These are phyloP conservation scores for Trematomus bernacchii DNA, from an alignment of 2,797 vertebrate species.

Conservation along the genomic window DNA sequence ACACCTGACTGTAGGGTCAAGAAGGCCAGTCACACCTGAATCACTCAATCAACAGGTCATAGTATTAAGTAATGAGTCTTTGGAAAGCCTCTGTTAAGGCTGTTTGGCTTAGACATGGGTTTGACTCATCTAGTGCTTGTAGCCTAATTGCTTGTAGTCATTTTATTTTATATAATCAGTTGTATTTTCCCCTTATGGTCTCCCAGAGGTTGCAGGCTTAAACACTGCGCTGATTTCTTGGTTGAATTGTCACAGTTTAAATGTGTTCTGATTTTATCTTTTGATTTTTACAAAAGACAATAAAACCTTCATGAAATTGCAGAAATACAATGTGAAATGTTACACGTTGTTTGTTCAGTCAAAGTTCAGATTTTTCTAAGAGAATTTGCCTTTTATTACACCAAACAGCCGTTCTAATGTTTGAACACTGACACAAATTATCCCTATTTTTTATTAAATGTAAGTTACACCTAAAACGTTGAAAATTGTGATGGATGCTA, in stretches of 20 bases:
- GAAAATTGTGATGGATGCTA: slow-evolving; percentile 10
- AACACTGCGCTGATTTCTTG: neutral
- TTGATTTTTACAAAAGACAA: slow-evolving; percentile 2
- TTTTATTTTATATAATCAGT: neutral
- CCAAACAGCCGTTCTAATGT: neutral
- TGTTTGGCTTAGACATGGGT: slow-evolving; percentile 7
- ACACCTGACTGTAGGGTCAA: slow-evolving; percentile 63
- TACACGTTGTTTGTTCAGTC: neutral
- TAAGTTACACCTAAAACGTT: neutral
- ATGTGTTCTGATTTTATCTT: slow-evolving; percentile 3
- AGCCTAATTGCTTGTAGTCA: neutral
- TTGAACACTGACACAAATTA: neutral
- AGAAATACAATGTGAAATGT: neutral
- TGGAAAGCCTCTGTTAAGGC: neutral
- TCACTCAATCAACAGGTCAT: slow-evolving; percentile 56
- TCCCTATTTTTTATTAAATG: neutral
- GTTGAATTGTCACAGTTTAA: neutral
- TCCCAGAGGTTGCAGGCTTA: neutral
- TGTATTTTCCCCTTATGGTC: neutral
- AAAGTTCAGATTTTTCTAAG: neutral
- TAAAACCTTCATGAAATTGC: neutral
- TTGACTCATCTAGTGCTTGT: neutral
- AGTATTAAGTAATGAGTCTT: slow-evolving; percentile 26
- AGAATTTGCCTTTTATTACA: neutral
- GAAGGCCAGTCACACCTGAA: slow-evolving; percentile 69